Evolutionary conservation across 1,140 invertebrate genomes (phyloP).

Genomic region (Catajapyx aquilonaris): DNA sequence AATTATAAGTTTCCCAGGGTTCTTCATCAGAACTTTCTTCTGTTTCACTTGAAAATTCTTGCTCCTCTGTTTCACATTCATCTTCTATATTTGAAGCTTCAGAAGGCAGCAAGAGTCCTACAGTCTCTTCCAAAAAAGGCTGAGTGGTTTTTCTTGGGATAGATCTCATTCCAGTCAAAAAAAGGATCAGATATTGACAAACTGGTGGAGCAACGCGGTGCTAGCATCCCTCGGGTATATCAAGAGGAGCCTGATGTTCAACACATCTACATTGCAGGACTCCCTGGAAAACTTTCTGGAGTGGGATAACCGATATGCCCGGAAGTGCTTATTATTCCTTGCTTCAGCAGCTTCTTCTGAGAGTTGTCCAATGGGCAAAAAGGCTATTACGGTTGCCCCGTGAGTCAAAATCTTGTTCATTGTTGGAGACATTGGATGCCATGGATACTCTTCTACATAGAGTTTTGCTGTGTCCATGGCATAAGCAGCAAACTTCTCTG

Average conservation of each 20-base stretch:
- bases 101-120: constrained; percentile 3
- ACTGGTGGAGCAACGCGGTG: no score
- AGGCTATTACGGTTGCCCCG: constrained; percentile 1
- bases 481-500: background rate
- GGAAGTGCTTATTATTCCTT: constrained; percentile 6
- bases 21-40: no score
- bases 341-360: constrained; percentile 6
- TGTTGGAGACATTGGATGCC: constrained; percentile 5
- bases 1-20: no score
- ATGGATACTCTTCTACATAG: constrained; percentile 4
- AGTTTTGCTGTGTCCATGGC: constrained; percentile 4
- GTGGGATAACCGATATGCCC: background rate
- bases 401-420: constrained; percentile 3
- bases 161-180: constrained; percentile 4
- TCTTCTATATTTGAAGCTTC: no score
- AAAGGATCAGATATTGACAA: no score
- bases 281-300: constrained; percentile 1
- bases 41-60: no score
- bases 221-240: no score
- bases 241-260: constrained; percentile 4
- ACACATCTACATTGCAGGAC: background rate
- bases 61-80: no score
- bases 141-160: constrained; percentile 1
- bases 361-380: constrained; percentile 4
- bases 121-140: background rate